These are phyloP conservation scores for Microplitis manilae DNA, from an alignment of 2,888 invertebrate genomes.

Conservation along the genomic window DNA sequence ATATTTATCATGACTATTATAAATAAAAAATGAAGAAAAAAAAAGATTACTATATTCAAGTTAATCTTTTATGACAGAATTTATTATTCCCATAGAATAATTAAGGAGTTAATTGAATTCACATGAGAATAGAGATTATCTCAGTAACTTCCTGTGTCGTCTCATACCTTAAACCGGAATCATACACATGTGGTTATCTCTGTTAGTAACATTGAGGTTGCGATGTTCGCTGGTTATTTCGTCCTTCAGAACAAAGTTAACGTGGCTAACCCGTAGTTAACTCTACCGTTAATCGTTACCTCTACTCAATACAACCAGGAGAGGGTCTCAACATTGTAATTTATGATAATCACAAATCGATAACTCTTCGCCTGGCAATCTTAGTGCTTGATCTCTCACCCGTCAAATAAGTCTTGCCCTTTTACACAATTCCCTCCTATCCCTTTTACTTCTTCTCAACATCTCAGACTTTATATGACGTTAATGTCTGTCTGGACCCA, in stretches of 20 bases:
- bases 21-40: background rate
- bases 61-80: conserved; percentile 38
- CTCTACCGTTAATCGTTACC: conserved; percentile 58
- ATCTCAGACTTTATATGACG: conserved; percentile 2
- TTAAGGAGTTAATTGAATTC: conserved; percentile 44
- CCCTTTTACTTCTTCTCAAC: conserved; percentile 15
- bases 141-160: conserved; percentile 40
- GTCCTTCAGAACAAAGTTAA: conserved; percentile 48
- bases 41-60: conserved; percentile 13
- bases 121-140: conserved; percentile 39
- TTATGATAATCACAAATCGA: conserved; percentile 65
- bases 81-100: conserved; percentile 41
- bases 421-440: conserved; percentile 32
- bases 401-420: conserved; percentile 51
- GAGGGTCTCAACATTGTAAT: conserved; percentile 53
- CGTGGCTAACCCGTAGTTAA: conserved; percentile 55
- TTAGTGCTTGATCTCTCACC: conserved; percentile 53
- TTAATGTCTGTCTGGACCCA: conserved; percentile 7
- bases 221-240: conserved; percentile 21
- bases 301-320: conserved; percentile 4
- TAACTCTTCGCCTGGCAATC: conserved; percentile 54
- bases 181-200: conserved; percentile 5
- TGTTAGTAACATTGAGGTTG: background rate
- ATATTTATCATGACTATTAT: conserved; percentile 15
- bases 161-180: conserved; percentile 40